These are phyloP conservation scores for Menura novaehollandiae DNA, from an alignment of 2,113 vertebrate species.

Conservation along the genomic window DNA sequence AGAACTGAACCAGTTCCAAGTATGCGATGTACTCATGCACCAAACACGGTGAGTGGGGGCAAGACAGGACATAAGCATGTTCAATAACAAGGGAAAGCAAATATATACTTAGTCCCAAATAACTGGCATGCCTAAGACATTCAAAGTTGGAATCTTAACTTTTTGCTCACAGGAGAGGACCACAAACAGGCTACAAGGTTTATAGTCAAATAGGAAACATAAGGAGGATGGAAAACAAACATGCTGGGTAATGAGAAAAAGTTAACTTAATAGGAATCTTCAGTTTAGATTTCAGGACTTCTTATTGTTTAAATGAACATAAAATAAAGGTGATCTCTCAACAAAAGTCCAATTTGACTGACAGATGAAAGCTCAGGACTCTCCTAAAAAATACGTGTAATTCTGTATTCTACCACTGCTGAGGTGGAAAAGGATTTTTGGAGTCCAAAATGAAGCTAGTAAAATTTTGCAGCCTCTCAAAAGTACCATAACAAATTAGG, in stretches of 20 bases:
- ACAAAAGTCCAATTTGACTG: not conserved
- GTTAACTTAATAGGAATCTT: not conserved
- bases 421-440: not conserved
- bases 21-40: fast-evolving
- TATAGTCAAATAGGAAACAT: not conserved
- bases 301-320: not conserved
- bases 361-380: not conserved
- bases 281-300: not conserved
- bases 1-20: not conserved
- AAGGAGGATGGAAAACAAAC: not conserved
- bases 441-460: not conserved
- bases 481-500: not conserved
- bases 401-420: not conserved
- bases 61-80: not conserved
- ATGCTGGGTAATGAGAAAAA: not conserved
- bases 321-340: not conserved
- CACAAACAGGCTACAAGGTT: not conserved
- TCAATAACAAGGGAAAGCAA: not conserved
- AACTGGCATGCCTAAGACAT: not conserved
- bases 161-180: not conserved
- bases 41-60: not conserved
- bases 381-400: not conserved
- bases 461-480: not conserved
- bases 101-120: not conserved
- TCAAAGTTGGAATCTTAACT: not conserved